Evolutionary conservation across 1,140 invertebrate genomes (phyloP).

Genomic region (Bombus haemorrhoidalis): DNA sequence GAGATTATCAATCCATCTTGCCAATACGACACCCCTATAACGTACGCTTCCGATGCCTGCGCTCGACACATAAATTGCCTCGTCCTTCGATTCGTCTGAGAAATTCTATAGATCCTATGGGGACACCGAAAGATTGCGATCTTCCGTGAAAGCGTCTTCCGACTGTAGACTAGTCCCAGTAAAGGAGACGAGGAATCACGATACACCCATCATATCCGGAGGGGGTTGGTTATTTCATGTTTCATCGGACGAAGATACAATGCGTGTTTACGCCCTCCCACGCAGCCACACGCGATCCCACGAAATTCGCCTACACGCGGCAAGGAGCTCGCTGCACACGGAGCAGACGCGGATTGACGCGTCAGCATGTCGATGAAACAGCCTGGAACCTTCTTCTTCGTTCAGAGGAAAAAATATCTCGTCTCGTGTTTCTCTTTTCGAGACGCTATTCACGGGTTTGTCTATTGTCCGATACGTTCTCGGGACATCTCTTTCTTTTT

Average conservation of each 20-base stretch:
- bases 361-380: slow-evolving; percentile 28
- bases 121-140: slow-evolving; percentile 45
- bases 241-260: slow-evolving; percentile 39
- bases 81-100: slow-evolving; percentile 27
- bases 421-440: background rate
- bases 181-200: slow-evolving; percentile 26
- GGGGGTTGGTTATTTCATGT: slow-evolving; percentile 3
- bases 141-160: slow-evolving; percentile 37
- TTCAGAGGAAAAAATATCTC: background rate
- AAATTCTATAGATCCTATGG: slow-evolving; percentile 45
- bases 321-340: background rate
- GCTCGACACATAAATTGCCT: slow-evolving; percentile 50
- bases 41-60: slow-evolving; percentile 9
- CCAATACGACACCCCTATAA: slow-evolving; percentile 1
- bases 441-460: background rate
- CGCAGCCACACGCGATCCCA: background rate
- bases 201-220: slow-evolving; percentile 42
- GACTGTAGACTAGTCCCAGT: background rate
- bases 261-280: slow-evolving; percentile 26
- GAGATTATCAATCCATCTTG: slow-evolving; percentile 21
- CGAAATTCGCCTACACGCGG: slow-evolving; percentile 32
- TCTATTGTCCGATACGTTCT: background rate
- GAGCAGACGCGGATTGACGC: slow-evolving; percentile 7
- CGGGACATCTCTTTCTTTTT: background rate
- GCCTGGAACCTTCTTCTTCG: background rate